Evolutionary conservation across 35 echinoderm and acorn worm species (phyloP), one percentile per base, ranked within the genome.

Genomic region (Chiridota heheva): DNA sequence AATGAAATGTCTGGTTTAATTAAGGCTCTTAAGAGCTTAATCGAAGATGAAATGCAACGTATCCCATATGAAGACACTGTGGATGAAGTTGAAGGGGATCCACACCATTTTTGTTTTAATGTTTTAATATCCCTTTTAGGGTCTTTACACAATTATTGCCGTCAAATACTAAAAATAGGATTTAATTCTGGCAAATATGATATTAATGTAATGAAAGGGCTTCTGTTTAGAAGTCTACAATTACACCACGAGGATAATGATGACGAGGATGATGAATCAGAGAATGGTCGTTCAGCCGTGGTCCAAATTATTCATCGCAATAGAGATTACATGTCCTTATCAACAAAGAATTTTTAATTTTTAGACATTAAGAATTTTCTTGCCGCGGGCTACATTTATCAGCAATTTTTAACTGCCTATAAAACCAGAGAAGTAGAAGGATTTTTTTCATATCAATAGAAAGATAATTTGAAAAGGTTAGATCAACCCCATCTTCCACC

Each of bases 141-240:
- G 26, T 67, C 63, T 4, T 34, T 67, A 4, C 17, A 30, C 17
- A 43, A 82, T 22, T 82, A 69, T 39, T 42, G 58, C 36, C 7
- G 37, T 17, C 73, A 86, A 78, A 45, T 86, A 4, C 71, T 72
- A 15, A 72, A 77, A 2, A 25, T 86, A 18, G 83, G 83, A 15
- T 86, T 86, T 33, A 86, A 86, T 64, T 62, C 49, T 1, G 71
- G 83, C n/a, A 78, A 63, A 34, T 86, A 86, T 44, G 81, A 84
- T 56, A 47, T 84, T 24, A 84, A 84, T 46, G 79, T 82, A 13
- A 82, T 82, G 6, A 82, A 68, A 40, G 35, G 27, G 22, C 44
- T 64, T 44, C n/a, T 82, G 33, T 82, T 68, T 18, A n/a, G 29
- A 18, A 31, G 18, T 28, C 34, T 82, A 58, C n/a, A n/a, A n/a